Percentiles rank a stretch among this genome's conserved stretches.
Evolutionary conservation across 2,888 invertebrate genomes (phyloP).

Genomic region (Trilocha varians): DNA sequence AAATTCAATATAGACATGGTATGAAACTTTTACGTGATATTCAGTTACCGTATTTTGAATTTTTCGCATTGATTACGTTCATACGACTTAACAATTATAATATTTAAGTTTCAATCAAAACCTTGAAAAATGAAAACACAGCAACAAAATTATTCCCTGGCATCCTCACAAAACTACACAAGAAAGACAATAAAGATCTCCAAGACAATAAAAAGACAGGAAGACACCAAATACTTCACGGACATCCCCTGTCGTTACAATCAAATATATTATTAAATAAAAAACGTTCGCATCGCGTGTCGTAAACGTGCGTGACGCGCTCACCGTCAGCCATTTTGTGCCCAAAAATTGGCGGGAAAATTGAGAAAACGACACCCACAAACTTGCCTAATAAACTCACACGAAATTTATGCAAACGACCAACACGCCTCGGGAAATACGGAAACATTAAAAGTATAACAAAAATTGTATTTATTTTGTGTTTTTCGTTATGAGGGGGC

Average conservation of each 20-base stretch:
- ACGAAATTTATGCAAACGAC: constrained; percentile 50
- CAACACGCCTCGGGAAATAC: constrained; percentile 18
- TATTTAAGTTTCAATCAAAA: too few relatives aligned
- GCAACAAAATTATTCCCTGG: too few relatives aligned
- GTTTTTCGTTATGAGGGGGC: background rate
- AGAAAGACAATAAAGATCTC: background rate
- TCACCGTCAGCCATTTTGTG: constrained; percentile 56
- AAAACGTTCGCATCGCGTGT: constrained; percentile 32
- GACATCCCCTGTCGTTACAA: background rate
- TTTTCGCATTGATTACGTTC: too few relatives aligned
- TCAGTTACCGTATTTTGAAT: too few relatives aligned
- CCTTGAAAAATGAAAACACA: too few relatives aligned
- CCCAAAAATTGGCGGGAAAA: constrained; percentile 62
- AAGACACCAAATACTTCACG: background rate
- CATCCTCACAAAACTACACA: background rate
- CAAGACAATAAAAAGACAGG: background rate
- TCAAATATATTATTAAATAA: background rate
- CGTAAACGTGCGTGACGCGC: constrained; percentile 39
- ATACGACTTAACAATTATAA: too few relatives aligned
- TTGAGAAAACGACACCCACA: constrained; percentile 59
- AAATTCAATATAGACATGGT: too few relatives aligned
- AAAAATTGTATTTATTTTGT: constrained; percentile 21
- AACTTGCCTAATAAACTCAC: constrained; percentile 28
- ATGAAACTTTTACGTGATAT: too few relatives aligned
- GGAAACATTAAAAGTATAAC: constrained; percentile 45